Evolutionary conservation across 2,888 invertebrate species (phyloP), one percentile per base, ranked within the genome.

Genomic region (Dynastes hyllus): DNA sequence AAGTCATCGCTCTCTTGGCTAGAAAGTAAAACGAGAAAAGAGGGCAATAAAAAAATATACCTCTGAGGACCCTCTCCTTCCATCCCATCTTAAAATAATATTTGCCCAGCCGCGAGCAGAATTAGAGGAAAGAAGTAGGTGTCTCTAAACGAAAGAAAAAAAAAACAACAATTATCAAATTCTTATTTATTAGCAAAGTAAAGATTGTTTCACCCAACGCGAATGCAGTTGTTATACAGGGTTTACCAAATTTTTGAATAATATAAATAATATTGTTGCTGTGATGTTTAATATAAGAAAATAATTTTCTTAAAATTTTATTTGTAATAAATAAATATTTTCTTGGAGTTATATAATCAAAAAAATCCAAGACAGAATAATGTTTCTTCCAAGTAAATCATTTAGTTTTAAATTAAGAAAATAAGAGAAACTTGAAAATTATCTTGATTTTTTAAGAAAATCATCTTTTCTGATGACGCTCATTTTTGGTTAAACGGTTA

Each of bases 101-200:
- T 78, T 78, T 71, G 71, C 71, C 63, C 69, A 61, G 71, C 55
- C 77, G 27, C 22, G 22, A n/a, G 22, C 11, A 78, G 58, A 63
- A 78, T 63, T 78, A 73, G 58, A 73, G 73, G 16, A 58, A 40
- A 78, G 71, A 71, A 65, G 78, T 80, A 45, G 76, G 80, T 78
- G 75, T 79, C 73, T 58, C 32, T 40, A 37, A 32, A 73, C 22
- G 58, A 58, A 32, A 50, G 40, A 53, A 70, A 58, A 79, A 79
- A 58, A 40, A 73, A 79, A 80, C 76, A 78, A 71, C 80, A 82
- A 83, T 83, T 82, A 83, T 82, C 82, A 82, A 83, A 82, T 81
- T 81, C 81, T 79, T 81, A 81, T 82, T 83, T 83, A 83, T 83
- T 81, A 81, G 81, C 81, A 78, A 69, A 27, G 78, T 70, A 80